Conservation (phyloP, 35 echinoderm and acorn worm species). For the Lytechinus variegatus region DNA sequence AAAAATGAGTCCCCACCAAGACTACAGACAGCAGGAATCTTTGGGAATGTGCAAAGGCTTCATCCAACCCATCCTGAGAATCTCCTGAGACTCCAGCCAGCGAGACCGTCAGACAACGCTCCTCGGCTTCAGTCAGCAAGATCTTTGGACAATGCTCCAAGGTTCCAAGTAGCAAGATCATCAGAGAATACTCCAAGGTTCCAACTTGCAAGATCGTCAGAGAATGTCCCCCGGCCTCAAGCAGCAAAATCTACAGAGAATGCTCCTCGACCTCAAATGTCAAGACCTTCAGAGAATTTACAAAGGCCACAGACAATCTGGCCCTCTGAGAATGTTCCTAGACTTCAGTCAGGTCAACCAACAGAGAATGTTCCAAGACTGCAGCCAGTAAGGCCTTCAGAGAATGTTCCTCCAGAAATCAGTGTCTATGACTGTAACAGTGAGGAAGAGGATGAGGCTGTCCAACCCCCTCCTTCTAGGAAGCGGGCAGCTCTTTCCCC, state of each 20-base stretch:
- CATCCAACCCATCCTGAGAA: background rate
- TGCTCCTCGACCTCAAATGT: background rate
- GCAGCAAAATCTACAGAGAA: conserved; percentile 45
- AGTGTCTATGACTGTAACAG: conserved; percentile 52
- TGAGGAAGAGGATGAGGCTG: conserved; percentile 31
- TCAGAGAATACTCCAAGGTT: conserved; percentile 46
- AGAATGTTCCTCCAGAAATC: conserved; percentile 61
- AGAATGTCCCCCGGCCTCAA: background rate
- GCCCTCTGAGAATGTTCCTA: conserved; percentile 14
- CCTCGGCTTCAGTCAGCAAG: background rate
- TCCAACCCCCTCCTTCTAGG: conserved; percentile 26
- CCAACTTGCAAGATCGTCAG: background rate
- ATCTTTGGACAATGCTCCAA: conserved; percentile 45
- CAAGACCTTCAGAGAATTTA: conserved; percentile 51
- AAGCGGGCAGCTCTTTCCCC: conserved; percentile 60
- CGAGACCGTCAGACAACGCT: conserved; percentile 43
- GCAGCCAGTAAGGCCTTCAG: conserved; percentile 42
- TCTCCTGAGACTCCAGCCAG: background rate
- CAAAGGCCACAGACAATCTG: background rate
- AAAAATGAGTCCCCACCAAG: background rate
- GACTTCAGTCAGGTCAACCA: background rate
- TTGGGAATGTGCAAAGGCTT: no score
- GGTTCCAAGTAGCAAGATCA: background rate
- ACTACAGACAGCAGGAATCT: background rate
- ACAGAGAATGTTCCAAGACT: conserved; percentile 15